These are phyloP conservation scores for Latrodectus geometricus DNA, from an alignment of 1,140 invertebrate species.

Conservation along the genomic window DNA sequence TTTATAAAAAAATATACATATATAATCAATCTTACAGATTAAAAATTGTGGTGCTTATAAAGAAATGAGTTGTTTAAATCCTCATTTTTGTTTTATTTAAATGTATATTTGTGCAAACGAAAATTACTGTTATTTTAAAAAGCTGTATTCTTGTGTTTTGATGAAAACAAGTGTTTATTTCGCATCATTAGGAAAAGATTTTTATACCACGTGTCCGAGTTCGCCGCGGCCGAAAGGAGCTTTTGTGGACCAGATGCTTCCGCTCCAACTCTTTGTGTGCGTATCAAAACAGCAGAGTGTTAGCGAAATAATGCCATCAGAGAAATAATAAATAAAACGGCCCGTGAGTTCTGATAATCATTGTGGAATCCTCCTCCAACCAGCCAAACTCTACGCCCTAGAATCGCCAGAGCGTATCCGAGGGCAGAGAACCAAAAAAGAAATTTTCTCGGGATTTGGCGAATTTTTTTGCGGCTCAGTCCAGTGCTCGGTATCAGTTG, in stretches of 20 bases:
- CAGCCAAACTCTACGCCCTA: background rate
- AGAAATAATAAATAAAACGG: background rate
- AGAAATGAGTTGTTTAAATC: too few species aligned
- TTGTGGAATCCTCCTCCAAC: too few species aligned
- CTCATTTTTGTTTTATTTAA: too few species aligned
- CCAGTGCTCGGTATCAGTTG: too few species aligned
- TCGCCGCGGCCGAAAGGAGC: background rate
- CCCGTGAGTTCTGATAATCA: background rate
- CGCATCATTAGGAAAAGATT: background rate
- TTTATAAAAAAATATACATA: too few species aligned
- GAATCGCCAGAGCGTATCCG: background rate
- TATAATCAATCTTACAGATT: too few species aligned
- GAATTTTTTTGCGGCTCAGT: too few species aligned
- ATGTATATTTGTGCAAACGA: too few species aligned
- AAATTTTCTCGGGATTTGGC: background rate
- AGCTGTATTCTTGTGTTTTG: too few species aligned
- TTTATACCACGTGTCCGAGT: background rate
- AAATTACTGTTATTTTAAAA: too few species aligned
- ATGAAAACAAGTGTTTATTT: too few species aligned
- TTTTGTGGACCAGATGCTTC: background rate
- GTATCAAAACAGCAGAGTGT: background rate
- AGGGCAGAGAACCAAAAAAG: background rate
- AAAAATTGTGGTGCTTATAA: too few species aligned
- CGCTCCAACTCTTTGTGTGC: background rate
- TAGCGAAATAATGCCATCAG: background rate